A percentile compares a stretch with the other conserved stretches of the same genome.
Conservation (phyloP, 2,113 vertebrate genomes). For the Falco punctatus region DNA sequence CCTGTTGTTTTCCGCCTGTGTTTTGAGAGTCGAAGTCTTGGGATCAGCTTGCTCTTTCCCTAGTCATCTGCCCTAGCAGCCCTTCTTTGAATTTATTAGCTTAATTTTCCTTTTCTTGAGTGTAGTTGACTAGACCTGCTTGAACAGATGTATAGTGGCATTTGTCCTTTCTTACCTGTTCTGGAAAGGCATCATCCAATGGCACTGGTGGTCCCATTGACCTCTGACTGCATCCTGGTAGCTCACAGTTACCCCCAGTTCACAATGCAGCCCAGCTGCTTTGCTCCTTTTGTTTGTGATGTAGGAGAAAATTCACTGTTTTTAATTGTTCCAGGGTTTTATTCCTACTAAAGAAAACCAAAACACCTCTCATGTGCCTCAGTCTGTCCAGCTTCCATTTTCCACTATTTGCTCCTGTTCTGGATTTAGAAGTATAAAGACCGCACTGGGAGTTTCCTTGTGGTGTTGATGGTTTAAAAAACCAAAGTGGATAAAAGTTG, state of each 20-base stretch:
- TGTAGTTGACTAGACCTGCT: too few relatives aligned
- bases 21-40: too few relatives aligned
- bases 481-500: not conserved
- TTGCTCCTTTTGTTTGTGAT: not conserved
- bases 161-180: not conserved
- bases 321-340: not conserved
- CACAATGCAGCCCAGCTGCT: rapidly evolving
- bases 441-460: too few relatives aligned
- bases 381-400: not conserved
- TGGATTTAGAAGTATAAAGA: not conserved
- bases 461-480: not conserved
- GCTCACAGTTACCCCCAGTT: not conserved
- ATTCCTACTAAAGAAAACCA: not conserved
- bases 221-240: too few relatives aligned
- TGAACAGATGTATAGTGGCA: not conserved
- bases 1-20: rapidly evolving
- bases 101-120: too few relatives aligned
- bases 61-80: too few relatives aligned
- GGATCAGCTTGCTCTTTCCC: not conserved
- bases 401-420: not conserved
- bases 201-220: not conserved
- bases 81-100: too few relatives aligned
- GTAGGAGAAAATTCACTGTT: not conserved
- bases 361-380: not conserved
- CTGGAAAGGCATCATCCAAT: not conserved